These are phyloP conservation scores for Ibycter americanus DNA, from an alignment of 2,797 vertebrate species.

Conservation along the genomic window DNA sequence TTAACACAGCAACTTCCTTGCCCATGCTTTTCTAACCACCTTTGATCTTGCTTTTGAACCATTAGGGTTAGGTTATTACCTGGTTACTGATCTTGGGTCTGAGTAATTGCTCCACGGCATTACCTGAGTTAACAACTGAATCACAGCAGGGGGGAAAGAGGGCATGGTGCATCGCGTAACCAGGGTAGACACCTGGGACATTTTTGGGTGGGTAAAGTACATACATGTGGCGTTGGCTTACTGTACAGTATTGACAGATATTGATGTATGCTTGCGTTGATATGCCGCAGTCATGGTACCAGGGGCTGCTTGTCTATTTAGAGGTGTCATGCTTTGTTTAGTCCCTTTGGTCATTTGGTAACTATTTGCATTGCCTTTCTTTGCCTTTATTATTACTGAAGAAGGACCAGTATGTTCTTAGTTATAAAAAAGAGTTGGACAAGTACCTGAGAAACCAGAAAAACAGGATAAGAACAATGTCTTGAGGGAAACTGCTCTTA, in stretches of 20 bases:
- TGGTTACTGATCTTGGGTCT: background rate
- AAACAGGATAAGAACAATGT: conserved; percentile 13
- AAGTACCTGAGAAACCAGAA: conserved; percentile 56
- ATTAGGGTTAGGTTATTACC: background rate
- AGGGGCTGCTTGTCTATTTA: background rate
- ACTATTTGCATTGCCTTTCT: conserved; percentile 41
- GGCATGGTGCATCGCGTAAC: background rate
- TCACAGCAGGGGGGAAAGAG: background rate
- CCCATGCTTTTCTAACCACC: background rate
- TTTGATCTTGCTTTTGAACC: background rate
- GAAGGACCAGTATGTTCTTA: background rate
- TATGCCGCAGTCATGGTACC: background rate
- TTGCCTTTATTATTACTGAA: conserved; percentile 13
- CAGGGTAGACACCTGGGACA: background rate
- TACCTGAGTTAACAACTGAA: background rate
- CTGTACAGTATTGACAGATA: background rate
- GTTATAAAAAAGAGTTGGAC: background rate
- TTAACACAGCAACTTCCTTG: background rate
- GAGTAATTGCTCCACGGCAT: background rate
- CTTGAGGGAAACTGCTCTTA: background rate
- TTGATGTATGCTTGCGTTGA: background rate
- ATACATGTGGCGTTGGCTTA: background rate
- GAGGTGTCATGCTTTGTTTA: background rate
- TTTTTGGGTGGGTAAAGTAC: background rate
- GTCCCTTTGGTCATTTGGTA: background rate